Evolutionary conservation across 2,113 vertebrate genomes (phyloP).

Genomic region (Lucifuga dentata): DNA sequence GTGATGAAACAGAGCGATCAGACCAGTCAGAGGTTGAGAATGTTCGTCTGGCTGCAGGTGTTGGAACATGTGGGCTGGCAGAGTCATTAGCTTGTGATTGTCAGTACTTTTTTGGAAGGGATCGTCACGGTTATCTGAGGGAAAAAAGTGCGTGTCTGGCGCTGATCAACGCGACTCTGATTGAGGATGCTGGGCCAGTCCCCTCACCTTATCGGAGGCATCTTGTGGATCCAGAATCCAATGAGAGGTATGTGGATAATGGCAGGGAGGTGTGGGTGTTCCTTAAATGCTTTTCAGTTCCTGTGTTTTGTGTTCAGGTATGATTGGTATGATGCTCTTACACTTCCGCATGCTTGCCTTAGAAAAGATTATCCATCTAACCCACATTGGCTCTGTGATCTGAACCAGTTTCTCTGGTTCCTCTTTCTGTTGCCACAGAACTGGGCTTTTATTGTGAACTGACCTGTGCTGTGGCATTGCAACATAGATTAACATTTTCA

Average conservation of each 20-base stretch:
- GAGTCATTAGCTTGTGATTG: slow-evolving; percentile 31
- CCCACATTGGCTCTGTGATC: not conserved
- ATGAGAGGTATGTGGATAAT: slow-evolving; percentile 78
- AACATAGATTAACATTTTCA: not conserved
- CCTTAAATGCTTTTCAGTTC: not conserved
- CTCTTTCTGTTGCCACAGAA: not conserved
- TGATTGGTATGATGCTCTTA: slow-evolving; percentile 47
- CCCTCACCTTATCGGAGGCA: slow-evolving; percentile 81
- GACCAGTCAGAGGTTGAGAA: slow-evolving; percentile 9
- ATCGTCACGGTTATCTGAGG: slow-evolving; percentile 14
- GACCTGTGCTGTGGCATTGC: not conserved
- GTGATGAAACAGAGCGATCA: not conserved
- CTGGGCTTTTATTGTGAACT: not conserved
- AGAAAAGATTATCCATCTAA: slow-evolving; percentile 14
- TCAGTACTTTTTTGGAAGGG: slow-evolving; percentile 6
- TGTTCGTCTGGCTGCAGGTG: slow-evolving; percentile 62
- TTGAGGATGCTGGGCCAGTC: slow-evolving; percentile 81
- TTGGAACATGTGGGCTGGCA: slow-evolving; percentile 48
- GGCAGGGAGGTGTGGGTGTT: not conserved
- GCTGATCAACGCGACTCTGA: slow-evolving; percentile 15
- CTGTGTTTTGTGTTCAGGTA: slow-evolving; percentile 13
- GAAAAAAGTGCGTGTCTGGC: not conserved
- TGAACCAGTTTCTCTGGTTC: slow-evolving; percentile 29
- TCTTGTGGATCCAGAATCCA: slow-evolving; percentile 83
- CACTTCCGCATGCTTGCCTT: slow-evolving; percentile 36